Percentiles rank a stretch among this genome's conserved stretches.
Evolutionary conservation across 2,888 invertebrate species (phyloP).

Genomic region (Ametastegia equiseti): DNA sequence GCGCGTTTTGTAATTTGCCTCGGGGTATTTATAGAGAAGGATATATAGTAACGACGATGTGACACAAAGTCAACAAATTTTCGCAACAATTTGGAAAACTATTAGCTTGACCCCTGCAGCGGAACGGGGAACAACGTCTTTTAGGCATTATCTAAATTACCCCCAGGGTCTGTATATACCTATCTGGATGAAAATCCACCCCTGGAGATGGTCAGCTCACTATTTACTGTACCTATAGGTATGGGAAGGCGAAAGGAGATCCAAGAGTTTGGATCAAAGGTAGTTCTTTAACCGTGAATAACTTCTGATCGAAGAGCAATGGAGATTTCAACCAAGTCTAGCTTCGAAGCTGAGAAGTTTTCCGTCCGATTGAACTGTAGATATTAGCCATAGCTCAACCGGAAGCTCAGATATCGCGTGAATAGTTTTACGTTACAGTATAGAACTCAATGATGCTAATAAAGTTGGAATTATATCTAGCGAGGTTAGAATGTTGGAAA

Average conservation of each 20-base stretch:
- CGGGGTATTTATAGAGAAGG: background rate
- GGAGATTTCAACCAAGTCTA: background rate
- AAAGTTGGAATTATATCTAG: background rate
- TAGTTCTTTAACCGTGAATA: conserved; percentile 10
- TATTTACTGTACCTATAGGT: background rate
- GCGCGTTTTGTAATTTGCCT: background rate
- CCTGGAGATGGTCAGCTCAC: background rate
- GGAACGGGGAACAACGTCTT: conserved; percentile 21
- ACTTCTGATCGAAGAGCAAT: background rate
- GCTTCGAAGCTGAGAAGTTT: background rate
- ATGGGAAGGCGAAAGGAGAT: background rate
- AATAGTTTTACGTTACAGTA: background rate
- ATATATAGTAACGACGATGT: background rate
- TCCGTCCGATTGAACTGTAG: background rate
- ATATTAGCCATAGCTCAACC: background rate
- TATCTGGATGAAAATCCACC: conserved; percentile 40
- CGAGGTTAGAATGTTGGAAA: background rate
- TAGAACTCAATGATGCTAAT: background rate
- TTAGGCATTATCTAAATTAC: conserved; percentile 15
- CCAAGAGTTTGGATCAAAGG: background rate
- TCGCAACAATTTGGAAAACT: conserved; percentile 43
- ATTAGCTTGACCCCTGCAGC: conserved; percentile 12
- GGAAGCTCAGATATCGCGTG: background rate
- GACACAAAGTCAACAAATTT: conserved; percentile 33
- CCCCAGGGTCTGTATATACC: background rate